These are phyloP conservation scores for Heliconius congener DNA, from an alignment of 1,140 invertebrate genomes.

Conservation along the genomic window DNA sequence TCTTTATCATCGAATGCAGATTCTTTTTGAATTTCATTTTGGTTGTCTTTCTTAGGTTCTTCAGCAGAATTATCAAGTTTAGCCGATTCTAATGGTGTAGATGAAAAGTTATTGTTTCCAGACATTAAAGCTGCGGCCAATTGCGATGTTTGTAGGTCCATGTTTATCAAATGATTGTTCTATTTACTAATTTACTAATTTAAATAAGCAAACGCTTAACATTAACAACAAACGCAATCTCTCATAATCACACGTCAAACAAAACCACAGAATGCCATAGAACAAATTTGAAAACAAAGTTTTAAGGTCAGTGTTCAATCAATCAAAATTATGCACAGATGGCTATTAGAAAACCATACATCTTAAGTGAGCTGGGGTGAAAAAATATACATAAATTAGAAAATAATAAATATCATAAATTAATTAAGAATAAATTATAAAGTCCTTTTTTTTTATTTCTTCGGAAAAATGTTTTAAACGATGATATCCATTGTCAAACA, in stretches of 20 bases:
- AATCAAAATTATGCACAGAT: no score
- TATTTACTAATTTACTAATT: neutral
- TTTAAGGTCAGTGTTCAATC: no score
- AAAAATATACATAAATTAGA: no score
- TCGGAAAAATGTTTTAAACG: no score
- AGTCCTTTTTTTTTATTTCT: no score
- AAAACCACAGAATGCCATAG: neutral
- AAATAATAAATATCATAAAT: no score
- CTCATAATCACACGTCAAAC: neutral
- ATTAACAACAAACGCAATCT: neutral
- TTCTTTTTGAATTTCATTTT: conserved; percentile 51
- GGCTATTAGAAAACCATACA: no score
- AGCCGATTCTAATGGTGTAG: conserved; percentile 40
- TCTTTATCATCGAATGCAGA: conserved; percentile 80
- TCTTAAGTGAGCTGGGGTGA: no score
- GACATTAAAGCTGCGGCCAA: conserved; percentile 76
- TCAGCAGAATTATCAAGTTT: conserved; percentile 42
- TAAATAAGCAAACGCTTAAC: neutral
- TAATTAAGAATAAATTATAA: no score
- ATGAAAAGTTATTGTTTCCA: conserved; percentile 48
- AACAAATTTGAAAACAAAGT: no score
- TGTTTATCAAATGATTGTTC: conserved; percentile 25
- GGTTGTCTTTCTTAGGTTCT: conserved; percentile 56
- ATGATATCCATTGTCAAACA: no score
- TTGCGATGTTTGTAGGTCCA: conserved; percentile 75